These are phyloP conservation scores for Podarcis lilfordi DNA, from an alignment of 2,797 vertebrate species.

Conservation along the genomic window DNA sequence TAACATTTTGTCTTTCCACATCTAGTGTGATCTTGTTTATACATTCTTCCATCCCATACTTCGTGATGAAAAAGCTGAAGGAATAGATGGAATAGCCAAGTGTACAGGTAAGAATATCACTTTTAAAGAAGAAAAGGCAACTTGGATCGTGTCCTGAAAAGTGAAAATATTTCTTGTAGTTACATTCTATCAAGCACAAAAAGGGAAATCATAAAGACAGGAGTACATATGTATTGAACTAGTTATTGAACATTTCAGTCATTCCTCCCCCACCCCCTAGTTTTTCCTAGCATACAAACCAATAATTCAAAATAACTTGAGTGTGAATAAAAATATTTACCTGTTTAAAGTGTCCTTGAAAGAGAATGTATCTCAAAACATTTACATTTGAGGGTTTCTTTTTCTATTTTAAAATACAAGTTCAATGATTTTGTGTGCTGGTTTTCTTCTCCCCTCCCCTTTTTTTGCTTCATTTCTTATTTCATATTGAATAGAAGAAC, in stretches of 20 bases:
- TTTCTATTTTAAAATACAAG: no score
- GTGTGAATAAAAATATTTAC: not conserved
- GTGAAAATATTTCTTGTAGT: not conserved
- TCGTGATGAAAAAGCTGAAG: conserved; percentile 94
- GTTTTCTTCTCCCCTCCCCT: not conserved
- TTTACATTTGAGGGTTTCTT: no score
- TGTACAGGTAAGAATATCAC: conserved; percentile 79
- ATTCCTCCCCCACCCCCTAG: no score
- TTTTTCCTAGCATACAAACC: not conserved
- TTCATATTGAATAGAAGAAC: conserved; percentile 15
- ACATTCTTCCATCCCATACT: conserved; percentile 97
- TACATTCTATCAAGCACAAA: not conserved
- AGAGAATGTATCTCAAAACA: not conserved
- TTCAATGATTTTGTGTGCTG: not conserved
- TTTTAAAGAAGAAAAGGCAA: not conserved
- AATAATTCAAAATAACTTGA: not conserved
- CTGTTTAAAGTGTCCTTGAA: not conserved
- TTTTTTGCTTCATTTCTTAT: not conserved
- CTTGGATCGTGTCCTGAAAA: not conserved
- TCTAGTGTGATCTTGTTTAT: conserved; percentile 96
- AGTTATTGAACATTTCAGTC: not conserved
- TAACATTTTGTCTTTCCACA: conserved; percentile 60
- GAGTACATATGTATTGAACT: not conserved
- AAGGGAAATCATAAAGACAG: not conserved
- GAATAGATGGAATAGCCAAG: conserved; percentile 84